Base-by-base conservation (phyloP, 2,888 invertebrate species). In the Pristionchus arcanus region DNA sequence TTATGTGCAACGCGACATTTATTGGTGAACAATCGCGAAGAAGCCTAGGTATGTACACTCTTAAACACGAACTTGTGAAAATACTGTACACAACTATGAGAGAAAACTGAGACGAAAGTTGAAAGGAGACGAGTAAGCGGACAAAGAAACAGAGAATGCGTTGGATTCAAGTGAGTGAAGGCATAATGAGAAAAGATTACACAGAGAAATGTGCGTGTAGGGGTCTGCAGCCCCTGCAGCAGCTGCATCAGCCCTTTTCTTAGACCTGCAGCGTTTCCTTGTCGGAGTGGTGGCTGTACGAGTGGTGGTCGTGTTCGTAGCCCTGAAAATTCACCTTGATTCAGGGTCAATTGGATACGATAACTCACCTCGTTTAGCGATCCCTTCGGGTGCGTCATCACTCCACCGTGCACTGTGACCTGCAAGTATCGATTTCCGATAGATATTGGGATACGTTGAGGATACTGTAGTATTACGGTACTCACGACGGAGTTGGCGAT, bases 401-500 rank as follows among this genome's bases (percentile, higher is more conserved):
- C 84, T 3, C 84, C 84, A 28, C 84, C 84, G 37, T 59, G n/a
- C 4, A 81, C 81, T 9, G 81, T 81, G 9, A 81, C n/a, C 81
- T 81, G 81, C 81, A 49, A 81, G 28, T n/a, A 81, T 81, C 74
- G 49, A 81, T 81, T 81, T 71, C 34, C 34, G 21, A 13, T 74
- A 34, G 21, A 37, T 9, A 63, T 3, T 25, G n/a, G 16, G 55
- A 11, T 74, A 37, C n/a, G 74, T 37, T 74, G 42, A 21, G 37
- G 31, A 13, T 68, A 68, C 31, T 31, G 31, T 68, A 66, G n/a
- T 49, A 49, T 49, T 49, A n/a, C 13, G 15, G 13, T 15, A 81
- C 81, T 85, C 84, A 85, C 55, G 19, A 85, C 84, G 19, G 87
- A 87, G n/a, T 28, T 28, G 28, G 87, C 87, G 68, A 68, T 68